Base-by-base conservation (phyloP, 2,888 invertebrate species). In the Trissolcus japonicus region DNA sequence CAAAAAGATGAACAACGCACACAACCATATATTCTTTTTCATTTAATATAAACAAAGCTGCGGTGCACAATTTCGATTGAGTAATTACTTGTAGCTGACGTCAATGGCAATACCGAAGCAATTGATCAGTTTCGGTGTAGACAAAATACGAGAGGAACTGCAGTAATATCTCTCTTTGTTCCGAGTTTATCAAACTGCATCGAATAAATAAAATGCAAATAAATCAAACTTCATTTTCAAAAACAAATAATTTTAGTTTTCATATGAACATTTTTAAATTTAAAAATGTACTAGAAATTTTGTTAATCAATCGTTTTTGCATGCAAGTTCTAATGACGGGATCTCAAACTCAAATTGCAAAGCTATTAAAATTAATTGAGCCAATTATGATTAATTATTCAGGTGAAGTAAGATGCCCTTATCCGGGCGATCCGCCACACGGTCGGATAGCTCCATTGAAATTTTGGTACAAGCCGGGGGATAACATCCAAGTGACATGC, bases 321-420 rank as follows among this genome's bases (percentile, higher is more conserved):
- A 25, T 4, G 25, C 25, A 25, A 25, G 25, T 25, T 25, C 11
- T 35, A 35, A 35, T 9, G 35, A 35, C 1, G 56, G 13, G 6
- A 43, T 2, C n/a, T 43, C 35, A 16, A 35, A 11, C 16, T 6
- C 2, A 19, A 7, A 14, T 9, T 17, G 51, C 51, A 19, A 51
- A 51, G 14, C 35, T 35, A 46, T 19, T 62, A 16, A 46, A 65
- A 72, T 65, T 63, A 66, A 74, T 74, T 67, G 46, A 61, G 9
- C 67, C 53, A 67, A 74, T 74, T 46, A 61, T 46, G 57, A 71
- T 75, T 60, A 55, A 61, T 82, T 82, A 85, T 85, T 40, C 86
- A 94, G 94, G 94, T 90, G 93, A 93, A 90, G 92, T 93, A 46
- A 92, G 93, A 82, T 94, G 94, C 87, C 92, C 93, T 21, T 94